phyloP scores from a whole-genome alignment of 2,888 invertebrate species.

The Hypercompe scribonia region DNA sequence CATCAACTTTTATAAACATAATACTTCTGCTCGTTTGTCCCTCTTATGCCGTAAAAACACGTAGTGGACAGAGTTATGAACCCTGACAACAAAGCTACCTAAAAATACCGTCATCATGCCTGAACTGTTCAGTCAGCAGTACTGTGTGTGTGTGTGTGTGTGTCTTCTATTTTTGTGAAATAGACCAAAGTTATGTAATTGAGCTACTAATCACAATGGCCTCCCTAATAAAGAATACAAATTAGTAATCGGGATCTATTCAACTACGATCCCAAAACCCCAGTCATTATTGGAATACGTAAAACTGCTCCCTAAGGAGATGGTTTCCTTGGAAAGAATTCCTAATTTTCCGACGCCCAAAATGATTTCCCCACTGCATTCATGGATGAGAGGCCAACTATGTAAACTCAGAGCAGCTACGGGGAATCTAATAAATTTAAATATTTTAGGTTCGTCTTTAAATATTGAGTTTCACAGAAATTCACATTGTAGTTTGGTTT shows the following conservation, averaged over 20 bases:
- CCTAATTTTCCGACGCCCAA: constrained; percentile 58
- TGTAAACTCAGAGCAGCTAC: constrained; percentile 36
- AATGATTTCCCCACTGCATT: constrained; percentile 70
- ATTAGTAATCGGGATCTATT: neutral
- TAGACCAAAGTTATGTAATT: too few species aligned
- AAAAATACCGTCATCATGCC: too few species aligned
- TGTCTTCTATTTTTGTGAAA: too few species aligned
- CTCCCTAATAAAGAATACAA: neutral
- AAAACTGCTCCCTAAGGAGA: constrained; percentile 62
- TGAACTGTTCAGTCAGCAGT: too few species aligned
- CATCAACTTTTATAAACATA: too few species aligned
- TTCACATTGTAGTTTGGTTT: constrained; percentile 32
- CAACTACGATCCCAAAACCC: constrained; percentile 14
- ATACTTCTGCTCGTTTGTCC: too few species aligned
- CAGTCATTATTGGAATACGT: constrained; percentile 49
- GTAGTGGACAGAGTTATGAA: too few species aligned
- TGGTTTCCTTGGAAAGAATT: constrained; percentile 60
- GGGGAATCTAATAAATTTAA: constrained; percentile 44
- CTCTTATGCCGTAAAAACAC: too few species aligned
- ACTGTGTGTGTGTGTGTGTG: too few species aligned
- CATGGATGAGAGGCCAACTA: constrained; percentile 57
- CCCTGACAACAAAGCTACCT: too few species aligned
- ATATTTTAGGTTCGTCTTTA: constrained; percentile 48
- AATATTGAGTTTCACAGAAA: constrained; percentile 42
- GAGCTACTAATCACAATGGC: neutral